Evolutionary conservation across 1,140 invertebrate species (phyloP).

Genomic region (Diorhabda elongata): DNA sequence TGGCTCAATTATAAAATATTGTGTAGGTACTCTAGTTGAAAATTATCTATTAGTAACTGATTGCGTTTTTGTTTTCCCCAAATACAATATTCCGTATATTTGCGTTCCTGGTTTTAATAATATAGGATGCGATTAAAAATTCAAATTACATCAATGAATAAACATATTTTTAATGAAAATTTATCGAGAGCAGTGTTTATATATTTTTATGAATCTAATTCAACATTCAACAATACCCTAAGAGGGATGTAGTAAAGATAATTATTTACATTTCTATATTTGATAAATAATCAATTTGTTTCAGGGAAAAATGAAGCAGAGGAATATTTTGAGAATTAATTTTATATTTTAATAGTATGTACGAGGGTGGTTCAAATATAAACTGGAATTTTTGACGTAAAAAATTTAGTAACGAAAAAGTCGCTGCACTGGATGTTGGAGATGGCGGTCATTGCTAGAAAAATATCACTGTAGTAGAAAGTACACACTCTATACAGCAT

Average conservation of each 20-base stretch:
- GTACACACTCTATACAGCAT: no score
- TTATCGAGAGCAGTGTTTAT: background rate
- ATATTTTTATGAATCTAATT: background rate
- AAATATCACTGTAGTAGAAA: no score
- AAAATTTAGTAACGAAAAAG: no score
- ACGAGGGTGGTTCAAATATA: no score
- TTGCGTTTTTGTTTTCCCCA: background rate
- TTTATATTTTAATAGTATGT: no score
- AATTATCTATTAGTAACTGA: background rate
- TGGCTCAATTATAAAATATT: background rate
- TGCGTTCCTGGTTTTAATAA: background rate
- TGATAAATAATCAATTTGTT: no score
- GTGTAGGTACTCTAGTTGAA: background rate
- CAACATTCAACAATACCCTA: background rate
- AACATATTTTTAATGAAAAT: slow-evolving; percentile 3
- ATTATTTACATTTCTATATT: no score
- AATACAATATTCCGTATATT: background rate
- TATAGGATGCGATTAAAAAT: background rate
- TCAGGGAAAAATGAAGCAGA: no score
- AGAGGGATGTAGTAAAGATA: background rate
- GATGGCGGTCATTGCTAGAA: no score
- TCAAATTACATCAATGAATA: slow-evolving; percentile 3
- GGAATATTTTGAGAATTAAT: no score
- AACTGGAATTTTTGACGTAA: no score
- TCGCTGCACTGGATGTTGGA: no score